A percentile compares a stretch with the other conserved stretches of the same genome.
Evolutionary conservation across 2,113 vertebrate genomes (phyloP).

Genomic region (Syngnathoides biaculeatus): DNA sequence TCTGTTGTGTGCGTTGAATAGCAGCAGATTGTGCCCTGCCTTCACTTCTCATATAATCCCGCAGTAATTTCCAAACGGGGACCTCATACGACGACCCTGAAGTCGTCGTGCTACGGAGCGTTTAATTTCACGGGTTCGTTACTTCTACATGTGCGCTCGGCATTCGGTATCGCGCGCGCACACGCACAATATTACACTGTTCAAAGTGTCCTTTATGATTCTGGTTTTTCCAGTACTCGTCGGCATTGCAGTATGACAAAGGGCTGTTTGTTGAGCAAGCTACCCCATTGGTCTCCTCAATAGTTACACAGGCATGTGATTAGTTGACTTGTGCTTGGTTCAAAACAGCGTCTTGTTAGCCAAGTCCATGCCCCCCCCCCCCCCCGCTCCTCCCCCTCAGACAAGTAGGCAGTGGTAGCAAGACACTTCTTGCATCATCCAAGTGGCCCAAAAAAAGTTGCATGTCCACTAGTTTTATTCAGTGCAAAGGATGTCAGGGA

Average conservation of each 20-base stretch:
- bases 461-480: background rate
- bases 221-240: slow-evolving; percentile 55
- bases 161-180: slow-evolving; percentile 8
- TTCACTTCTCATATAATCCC: slow-evolving; percentile 15
- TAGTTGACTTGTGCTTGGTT: slow-evolving; percentile 37
- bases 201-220: slow-evolving; percentile 23
- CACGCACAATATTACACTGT: slow-evolving; percentile 17
- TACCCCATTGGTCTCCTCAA: slow-evolving; percentile 32
- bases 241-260: slow-evolving; percentile 32
- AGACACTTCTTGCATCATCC: slow-evolving; percentile 20
- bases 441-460: background rate
- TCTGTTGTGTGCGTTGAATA: background rate
- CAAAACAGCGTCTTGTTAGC: slow-evolving; percentile 15
- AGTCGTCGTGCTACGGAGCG: slow-evolving; percentile 10
- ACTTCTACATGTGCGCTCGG: slow-evolving; percentile 30
- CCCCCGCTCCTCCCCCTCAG: slow-evolving; percentile 3
- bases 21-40: slow-evolving; percentile 1
- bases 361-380: slow-evolving; percentile 1
- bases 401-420: background rate
- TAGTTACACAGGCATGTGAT: slow-evolving; percentile 36
- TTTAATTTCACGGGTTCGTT: background rate
- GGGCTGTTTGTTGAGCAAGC: slow-evolving; percentile 35
- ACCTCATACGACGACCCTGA: background rate
- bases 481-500: slow-evolving; percentile 13
- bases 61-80: slow-evolving; percentile 11